These are phyloP conservation scores for Sebastes schlegelii DNA, from an alignment of 2,113 vertebrate species.

Conservation along the genomic window DNA sequence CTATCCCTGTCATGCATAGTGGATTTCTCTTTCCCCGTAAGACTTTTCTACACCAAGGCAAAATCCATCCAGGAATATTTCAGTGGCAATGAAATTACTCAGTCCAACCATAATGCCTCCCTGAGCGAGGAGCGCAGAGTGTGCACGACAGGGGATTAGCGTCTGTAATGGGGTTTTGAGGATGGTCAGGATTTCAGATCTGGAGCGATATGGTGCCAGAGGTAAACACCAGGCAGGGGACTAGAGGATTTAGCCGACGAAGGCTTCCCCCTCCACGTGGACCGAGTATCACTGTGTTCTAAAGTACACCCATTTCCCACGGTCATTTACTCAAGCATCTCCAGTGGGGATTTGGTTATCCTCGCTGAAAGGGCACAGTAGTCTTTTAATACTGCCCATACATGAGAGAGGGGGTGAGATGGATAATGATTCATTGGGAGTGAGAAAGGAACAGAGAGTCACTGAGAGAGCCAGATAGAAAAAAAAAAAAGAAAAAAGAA, in stretches of 20 bases:
- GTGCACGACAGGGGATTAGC: conserved; percentile 70
- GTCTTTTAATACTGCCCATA: conserved; percentile 48
- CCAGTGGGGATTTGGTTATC: conserved; percentile 71
- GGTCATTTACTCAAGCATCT: conserved; percentile 78
- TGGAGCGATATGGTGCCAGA: conserved; percentile 75
- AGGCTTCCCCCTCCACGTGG: conserved; percentile 68
- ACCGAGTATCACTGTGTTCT: conserved; percentile 63
- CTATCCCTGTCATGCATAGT: conserved; percentile 31
- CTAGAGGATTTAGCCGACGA: conserved; percentile 70
- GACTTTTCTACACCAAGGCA: conserved; percentile 13
- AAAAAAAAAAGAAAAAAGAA: conserved; percentile 4
- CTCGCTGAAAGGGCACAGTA: conserved; percentile 62
- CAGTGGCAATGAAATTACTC: conserved; percentile 64
- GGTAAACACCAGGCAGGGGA: conserved; percentile 74
- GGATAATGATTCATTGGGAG: conserved; percentile 51
- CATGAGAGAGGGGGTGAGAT: background rate
- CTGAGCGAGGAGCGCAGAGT: conserved; percentile 42
- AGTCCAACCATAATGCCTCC: conserved; percentile 57
- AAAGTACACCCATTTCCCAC: conserved; percentile 76
- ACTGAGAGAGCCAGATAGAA: conserved; percentile 23
- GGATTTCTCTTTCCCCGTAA: conserved; percentile 33
- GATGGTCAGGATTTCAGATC: conserved; percentile 80
- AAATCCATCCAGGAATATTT: conserved; percentile 55
- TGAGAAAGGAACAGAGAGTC: conserved; percentile 35
- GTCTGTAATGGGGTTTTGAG: conserved; percentile 81